Evolutionary conservation across 2,797 vertebrate species (phyloP), one percentile per base, ranked within the genome.

Genomic region (Sebastes vulpes): DNA sequence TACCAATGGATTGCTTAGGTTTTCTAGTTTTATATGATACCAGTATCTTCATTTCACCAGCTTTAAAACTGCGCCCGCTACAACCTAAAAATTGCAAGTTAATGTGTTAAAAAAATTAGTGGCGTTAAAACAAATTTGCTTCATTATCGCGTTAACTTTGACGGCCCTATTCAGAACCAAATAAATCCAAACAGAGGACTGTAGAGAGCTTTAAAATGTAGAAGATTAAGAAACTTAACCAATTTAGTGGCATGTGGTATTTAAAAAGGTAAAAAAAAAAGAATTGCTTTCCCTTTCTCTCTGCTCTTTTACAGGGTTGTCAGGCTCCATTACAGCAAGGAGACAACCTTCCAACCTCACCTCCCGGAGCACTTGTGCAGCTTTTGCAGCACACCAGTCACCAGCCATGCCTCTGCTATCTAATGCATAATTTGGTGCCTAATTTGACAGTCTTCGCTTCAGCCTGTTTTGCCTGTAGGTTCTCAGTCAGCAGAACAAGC

Each of bases 381-480:
- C 79, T 91, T 78, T 78, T 68, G 75, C 79, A 79, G 70, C 85
- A 72, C 77, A 77, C 64, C 75, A 92, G 85, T 78, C 73, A 80
- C 68, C 67, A 83, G 66, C 83, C 79, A 83, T 79, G 76, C 86
- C 77, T 87, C 87, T 79, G 38, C 83, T 72, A 80, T 93, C 88
- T 90, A 85, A 91, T 91, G 89, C 84, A 91, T 91, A 91, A 92
- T 94, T 90, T 89, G 86, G 75, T 79, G 77, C 75, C 89, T 92
- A 93, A 93, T 94, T 91, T 93, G 89, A 91, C 91, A 92, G 82
- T 89, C 79, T 82, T 84, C 74, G 82, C 84, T 86, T 85, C 68
- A 72, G 82, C 65, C 61, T 82, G 53, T 86, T 84, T 81, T 79
- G 82, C 86, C 87, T 75, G 66, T 75, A 74, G 85, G 74, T 69